Percentiles rank a stretch among this genome's conserved stretches.
phyloP scores from a whole-genome alignment of 1,140 invertebrate genomes.

The Atopsyche davidsoni region DNA sequence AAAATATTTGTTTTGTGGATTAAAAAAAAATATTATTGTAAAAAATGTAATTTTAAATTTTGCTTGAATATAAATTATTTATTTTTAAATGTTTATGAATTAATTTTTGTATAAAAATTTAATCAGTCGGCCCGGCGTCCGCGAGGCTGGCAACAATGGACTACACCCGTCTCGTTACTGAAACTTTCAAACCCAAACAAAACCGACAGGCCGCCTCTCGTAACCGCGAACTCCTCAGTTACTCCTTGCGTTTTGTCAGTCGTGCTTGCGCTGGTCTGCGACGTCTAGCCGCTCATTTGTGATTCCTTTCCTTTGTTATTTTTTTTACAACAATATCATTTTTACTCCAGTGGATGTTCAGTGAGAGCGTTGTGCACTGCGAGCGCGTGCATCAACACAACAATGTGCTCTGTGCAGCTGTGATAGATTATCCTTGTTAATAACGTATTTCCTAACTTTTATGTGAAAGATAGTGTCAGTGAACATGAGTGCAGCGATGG shows the following conservation, averaged over 20 bases:
- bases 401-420: conserved; percentile 11
- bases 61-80: too few species aligned
- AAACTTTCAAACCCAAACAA: conserved; percentile 23
- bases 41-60: too few species aligned
- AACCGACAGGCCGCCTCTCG: background rate
- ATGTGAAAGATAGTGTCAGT: conserved; percentile 17
- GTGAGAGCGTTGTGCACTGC: conserved; percentile 16
- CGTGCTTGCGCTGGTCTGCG: too few species aligned
- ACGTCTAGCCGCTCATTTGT: too few species aligned
- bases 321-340: too few species aligned
- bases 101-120: too few species aligned
- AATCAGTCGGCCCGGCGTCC: too few species aligned
- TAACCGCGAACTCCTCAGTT: background rate
- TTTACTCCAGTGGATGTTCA: too few species aligned
- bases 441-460: conserved; percentile 5
- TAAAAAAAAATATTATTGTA: too few species aligned
- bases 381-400: conserved; percentile 12
- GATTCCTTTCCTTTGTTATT: background rate
- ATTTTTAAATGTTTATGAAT: too few species aligned
- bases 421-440: conserved; percentile 5
- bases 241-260: conserved; percentile 11
- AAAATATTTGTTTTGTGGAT: too few species aligned
- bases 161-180: conserved; percentile 7
- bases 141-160: background rate
- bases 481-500: conserved; percentile 40